phyloP scores from a whole-genome alignment of 1,140 invertebrate species.

The Saccostrea echinata region DNA sequence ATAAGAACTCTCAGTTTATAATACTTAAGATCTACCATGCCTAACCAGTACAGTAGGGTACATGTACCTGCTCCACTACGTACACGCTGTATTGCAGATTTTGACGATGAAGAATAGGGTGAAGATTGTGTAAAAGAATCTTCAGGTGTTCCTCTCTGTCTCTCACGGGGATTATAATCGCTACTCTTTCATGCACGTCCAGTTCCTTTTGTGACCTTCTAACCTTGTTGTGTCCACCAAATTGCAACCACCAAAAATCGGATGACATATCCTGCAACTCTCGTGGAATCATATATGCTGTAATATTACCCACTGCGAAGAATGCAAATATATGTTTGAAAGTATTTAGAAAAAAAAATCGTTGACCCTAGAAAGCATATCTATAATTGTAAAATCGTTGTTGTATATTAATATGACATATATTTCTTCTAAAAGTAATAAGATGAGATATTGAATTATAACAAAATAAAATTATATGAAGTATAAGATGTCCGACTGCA shows the following conservation, averaged over 20 bases:
- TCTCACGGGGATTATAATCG: constrained; percentile 70
- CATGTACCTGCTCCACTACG: constrained; percentile 70
- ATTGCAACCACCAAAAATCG: background rate
- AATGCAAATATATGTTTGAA: background rate
- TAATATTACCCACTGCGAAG: background rate
- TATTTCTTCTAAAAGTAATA: too few relatives aligned
- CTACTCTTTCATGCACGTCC: constrained; percentile 56
- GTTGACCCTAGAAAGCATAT: too few relatives aligned
- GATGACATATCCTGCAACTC: background rate
- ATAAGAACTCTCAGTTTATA: too few relatives aligned
- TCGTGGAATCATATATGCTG: background rate
- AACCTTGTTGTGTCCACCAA: background rate
- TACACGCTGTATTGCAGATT: constrained; percentile 71
- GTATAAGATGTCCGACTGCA: too few relatives aligned
- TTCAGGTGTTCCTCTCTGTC: constrained; percentile 68
- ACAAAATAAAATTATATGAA: too few relatives aligned
- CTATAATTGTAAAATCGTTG: too few relatives aligned
- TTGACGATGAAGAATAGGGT: constrained; percentile 69
- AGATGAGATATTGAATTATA: too few relatives aligned
- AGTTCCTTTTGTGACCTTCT: background rate
- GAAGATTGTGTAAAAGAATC: constrained; percentile 70
- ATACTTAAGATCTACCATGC: too few relatives aligned
- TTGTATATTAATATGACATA: too few relatives aligned
- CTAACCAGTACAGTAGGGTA: too few relatives aligned
- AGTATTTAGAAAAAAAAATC: too few relatives aligned